Conservation (phyloP, 2,113 vertebrate species). For the Corvus hawaiiensis region DNA sequence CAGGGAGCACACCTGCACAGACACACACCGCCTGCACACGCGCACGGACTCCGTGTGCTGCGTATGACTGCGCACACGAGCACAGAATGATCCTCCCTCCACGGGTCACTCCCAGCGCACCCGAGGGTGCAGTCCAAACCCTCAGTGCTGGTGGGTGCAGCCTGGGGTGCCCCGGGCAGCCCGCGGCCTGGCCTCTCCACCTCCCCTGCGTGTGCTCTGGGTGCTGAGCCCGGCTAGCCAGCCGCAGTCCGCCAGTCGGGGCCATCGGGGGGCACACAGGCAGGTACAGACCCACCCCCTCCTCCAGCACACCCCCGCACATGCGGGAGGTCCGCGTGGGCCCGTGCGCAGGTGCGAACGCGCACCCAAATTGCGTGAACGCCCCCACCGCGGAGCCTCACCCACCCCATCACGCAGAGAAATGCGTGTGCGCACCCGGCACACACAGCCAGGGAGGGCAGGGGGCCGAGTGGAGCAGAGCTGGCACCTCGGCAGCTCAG, state of each 20-base stretch:
- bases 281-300: no score
- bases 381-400: accelerated
- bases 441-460: accelerated
- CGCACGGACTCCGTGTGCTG: accelerated
- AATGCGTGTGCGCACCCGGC: neutral
- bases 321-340: accelerated
- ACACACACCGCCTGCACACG: neutral
- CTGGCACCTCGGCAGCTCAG: neutral
- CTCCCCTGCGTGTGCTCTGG: neutral
- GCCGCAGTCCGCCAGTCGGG: accelerated
- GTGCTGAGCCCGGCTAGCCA: neutral
- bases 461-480: neutral
- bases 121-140: accelerated
- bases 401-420: accelerated
- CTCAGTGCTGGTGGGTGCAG: accelerated
- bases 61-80: neutral
- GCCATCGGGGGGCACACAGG: neutral
- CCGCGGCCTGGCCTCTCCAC: accelerated
- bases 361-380: accelerated
- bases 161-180: neutral
- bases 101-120: neutral
- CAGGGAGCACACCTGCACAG: neutral
- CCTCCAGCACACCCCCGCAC: neutral
- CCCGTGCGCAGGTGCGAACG: no score
- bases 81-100: accelerated